Base-by-base conservation (phyloP, 2,888 invertebrate genomes). In the Hypena proboscidalis region DNA sequence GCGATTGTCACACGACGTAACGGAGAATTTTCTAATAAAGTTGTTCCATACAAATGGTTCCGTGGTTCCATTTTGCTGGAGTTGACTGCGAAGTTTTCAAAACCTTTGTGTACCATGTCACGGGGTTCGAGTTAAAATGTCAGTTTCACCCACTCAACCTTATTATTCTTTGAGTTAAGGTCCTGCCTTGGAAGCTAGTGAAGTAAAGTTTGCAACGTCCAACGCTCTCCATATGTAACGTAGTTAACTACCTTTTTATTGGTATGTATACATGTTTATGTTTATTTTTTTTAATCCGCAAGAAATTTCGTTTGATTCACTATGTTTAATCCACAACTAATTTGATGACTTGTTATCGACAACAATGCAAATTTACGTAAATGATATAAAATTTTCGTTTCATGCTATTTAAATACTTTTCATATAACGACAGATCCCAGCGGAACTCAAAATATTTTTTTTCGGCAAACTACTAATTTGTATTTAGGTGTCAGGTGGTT, bases 21-120 rank as follows among this genome's bases (percentile, higher is more conserved):
- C 43, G 34, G 54, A 54, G 56, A 61, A 58, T 46, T 65, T 67
- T 65, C 52, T 63, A 60, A 67, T 67, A 67, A 68, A 65, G 55
- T 65, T 58, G 53, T 56, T 53, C 46, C 48, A 55, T 58, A 59
- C 49, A 63, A 57, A 66, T 59, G 57, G 51, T 50, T 45, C 23
- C 19, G 49, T 34, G 51, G 63, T 59, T 46, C 41, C 40, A 65
- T 58, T 61, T 48, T 37, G 41, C 31, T 33, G 31, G 27, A 41
- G 45, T 45, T 25, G 44, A 47, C 42, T 58, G 45, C 9, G 22
- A 37, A 48, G 41, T 45, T 42, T 40, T 20, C 19, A 31, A 48
- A 11, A 25, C 29, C 29, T 31, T 14, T 33, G 39, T 61, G 42
- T 37, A 40, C 40, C 44, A 40, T 48, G 29, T 43, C 37, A 7